These are phyloP conservation scores for Eurystomus glaucurus DNA, from an alignment of 2,797 vertebrate species.

Conservation along the genomic window DNA sequence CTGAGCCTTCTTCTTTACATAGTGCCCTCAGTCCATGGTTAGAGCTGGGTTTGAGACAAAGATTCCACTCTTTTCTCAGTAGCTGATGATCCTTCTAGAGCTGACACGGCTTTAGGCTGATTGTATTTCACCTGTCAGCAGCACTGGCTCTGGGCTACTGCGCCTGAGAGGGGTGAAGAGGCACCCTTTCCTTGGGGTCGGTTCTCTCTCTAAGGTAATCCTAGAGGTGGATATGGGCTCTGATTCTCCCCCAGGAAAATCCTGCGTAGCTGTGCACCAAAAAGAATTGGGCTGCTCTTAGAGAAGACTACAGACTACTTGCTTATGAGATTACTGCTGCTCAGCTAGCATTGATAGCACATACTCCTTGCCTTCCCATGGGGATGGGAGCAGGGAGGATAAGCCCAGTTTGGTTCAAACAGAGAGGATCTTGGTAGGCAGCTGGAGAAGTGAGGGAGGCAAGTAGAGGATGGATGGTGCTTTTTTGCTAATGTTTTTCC, in stretches of 20 bases:
- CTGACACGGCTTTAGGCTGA: neutral
- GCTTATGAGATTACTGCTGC: neutral
- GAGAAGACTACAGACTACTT: neutral
- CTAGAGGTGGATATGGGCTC: neutral
- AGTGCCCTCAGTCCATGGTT: neutral
- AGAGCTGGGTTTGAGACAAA: neutral
- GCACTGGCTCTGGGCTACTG: neutral
- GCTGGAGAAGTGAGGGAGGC: neutral
- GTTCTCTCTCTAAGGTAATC: neutral
- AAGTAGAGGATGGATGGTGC: neutral
- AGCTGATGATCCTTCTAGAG: neutral
- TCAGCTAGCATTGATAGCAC: neutral
- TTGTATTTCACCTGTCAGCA: neutral
- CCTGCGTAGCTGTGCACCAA: neutral
- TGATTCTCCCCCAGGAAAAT: neutral
- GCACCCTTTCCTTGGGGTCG: neutral
- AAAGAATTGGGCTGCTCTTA: neutral
- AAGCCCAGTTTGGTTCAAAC: neutral
- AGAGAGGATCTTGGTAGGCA: neutral
- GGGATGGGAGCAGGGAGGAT: neutral
- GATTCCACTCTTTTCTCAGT: neutral
- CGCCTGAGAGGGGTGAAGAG: neutral
- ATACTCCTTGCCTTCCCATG: neutral
- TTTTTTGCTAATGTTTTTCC: neutral
- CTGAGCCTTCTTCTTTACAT: neutral